Evolutionary conservation across 2,113 vertebrate species (phyloP).

Genomic region (Ameiurus melas): DNA sequence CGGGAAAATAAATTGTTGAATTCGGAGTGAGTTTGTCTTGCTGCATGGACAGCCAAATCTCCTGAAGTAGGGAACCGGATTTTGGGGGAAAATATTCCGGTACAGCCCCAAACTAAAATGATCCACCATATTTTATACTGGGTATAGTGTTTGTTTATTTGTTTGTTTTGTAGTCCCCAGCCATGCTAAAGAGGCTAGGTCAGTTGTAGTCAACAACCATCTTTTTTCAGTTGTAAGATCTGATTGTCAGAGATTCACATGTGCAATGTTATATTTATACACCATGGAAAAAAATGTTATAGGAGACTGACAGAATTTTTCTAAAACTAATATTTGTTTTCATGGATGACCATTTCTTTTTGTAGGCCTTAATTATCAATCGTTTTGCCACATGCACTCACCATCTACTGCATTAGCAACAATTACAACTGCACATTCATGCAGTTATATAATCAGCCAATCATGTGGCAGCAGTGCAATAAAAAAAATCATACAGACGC

Average conservation of each 20-base stretch:
- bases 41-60: neutral
- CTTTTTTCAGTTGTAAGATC: neutral
- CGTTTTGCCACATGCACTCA: neutral
- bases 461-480: neutral
- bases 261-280: neutral
- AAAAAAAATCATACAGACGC: neutral
- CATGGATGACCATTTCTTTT: neutral
- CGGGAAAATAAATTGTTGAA: neutral
- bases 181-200: neutral
- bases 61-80: neutral
- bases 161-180: neutral
- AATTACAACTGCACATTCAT: neutral
- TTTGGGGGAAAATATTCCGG: neutral
- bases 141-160: neutral
- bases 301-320: neutral
- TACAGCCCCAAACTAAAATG: neutral
- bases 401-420: neutral
- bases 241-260: neutral
- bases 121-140: neutral
- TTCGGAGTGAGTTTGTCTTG: neutral
- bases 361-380: neutral
- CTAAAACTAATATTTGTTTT: neutral
- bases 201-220: neutral
- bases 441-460: neutral
- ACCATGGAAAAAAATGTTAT: neutral